phyloP scores from a whole-genome alignment of 1,140 invertebrate species.

The Pseudomyrmex dendroicus region DNA sequence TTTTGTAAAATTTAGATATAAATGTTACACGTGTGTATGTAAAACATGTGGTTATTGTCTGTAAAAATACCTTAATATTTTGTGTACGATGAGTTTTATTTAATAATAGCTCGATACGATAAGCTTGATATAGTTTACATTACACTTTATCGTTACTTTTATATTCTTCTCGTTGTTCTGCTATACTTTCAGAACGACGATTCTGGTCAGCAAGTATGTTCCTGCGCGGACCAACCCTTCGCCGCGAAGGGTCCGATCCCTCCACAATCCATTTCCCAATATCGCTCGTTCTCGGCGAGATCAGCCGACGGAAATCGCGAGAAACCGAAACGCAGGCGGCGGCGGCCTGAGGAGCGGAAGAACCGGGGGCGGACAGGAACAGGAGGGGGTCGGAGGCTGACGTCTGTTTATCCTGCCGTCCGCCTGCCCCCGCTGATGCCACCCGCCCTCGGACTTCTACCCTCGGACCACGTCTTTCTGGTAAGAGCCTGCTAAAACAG shows the following conservation, averaged over 20 bases:
- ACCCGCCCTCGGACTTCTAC: slow-evolving; percentile 85
- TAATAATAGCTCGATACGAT: not conserved
- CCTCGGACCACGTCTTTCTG: slow-evolving; percentile 85
- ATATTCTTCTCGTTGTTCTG: slow-evolving; percentile 70
- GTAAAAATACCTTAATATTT: too few species aligned
- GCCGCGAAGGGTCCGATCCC: slow-evolving; percentile 72
- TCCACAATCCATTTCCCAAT: slow-evolving; percentile 75
- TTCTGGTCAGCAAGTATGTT: slow-evolving; percentile 78
- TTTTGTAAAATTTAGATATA: too few species aligned
- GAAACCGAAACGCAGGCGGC: slow-evolving; percentile 84
- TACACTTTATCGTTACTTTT: slow-evolving; percentile 24
- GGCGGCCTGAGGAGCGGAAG: slow-evolving; percentile 84
- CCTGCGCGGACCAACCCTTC: slow-evolving; percentile 79
- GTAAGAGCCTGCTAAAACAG: slow-evolving; percentile 80
- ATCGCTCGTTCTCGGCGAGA: slow-evolving; percentile 69
- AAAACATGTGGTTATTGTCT: too few species aligned
- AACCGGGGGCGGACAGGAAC: slow-evolving; percentile 84
- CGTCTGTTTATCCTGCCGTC: slow-evolving; percentile 83
- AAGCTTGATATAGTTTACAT: too few species aligned
- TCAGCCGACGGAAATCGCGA: slow-evolving; percentile 73
- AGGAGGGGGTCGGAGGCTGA: slow-evolving; percentile 83
- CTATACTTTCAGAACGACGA: slow-evolving; percentile 81
- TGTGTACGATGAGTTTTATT: too few species aligned
- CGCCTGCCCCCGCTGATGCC: slow-evolving; percentile 84
- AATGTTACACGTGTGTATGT: too few species aligned